phyloP scores from a whole-genome alignment of 1,140 invertebrate species.

The Papilio xuthus region DNA sequence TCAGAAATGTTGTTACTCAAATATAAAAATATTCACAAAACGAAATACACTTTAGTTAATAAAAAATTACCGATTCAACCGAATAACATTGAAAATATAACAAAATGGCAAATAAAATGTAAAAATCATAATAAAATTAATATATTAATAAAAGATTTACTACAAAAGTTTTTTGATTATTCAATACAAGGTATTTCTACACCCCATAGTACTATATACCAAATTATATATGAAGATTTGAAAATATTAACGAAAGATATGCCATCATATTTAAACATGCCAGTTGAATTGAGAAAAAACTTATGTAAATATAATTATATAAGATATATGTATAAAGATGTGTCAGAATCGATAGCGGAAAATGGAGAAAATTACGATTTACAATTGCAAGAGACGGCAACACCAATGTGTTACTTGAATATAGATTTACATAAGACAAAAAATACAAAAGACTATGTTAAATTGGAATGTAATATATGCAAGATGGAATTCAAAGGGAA shows the following conservation, averaged over 20 bases:
- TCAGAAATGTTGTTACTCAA: constrained; percentile 36
- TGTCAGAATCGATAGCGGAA: constrained; percentile 15
- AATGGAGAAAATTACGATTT: constrained; percentile 53
- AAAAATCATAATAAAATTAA: constrained; percentile 27
- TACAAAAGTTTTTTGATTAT: too few species aligned
- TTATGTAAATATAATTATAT: constrained; percentile 57
- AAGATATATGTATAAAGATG: constrained; percentile 54
- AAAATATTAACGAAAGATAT: constrained; percentile 51
- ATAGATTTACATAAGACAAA: not conserved
- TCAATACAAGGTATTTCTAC: not conserved
- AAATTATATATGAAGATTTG: constrained; percentile 41
- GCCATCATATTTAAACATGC: constrained; percentile 24
- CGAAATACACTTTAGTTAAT: constrained; percentile 58
- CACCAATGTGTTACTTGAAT: constrained; percentile 45
- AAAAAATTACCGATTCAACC: constrained; percentile 40
- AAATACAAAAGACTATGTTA: constrained; percentile 30
- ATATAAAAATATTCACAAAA: constrained; percentile 49
- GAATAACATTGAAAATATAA: constrained; percentile 36
- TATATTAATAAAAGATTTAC: constrained; percentile 13
- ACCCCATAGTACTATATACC: not conserved
- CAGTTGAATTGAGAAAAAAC: constrained; percentile 46
- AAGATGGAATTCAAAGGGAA: constrained; percentile 37
- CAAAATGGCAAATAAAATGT: constrained; percentile 43
- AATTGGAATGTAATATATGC: constrained; percentile 49
- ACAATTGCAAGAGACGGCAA: constrained; percentile 59